Evolutionary conservation across 2,113 vertebrate species (phyloP).

Genomic region (Epinephelus cyanopodus): DNA sequence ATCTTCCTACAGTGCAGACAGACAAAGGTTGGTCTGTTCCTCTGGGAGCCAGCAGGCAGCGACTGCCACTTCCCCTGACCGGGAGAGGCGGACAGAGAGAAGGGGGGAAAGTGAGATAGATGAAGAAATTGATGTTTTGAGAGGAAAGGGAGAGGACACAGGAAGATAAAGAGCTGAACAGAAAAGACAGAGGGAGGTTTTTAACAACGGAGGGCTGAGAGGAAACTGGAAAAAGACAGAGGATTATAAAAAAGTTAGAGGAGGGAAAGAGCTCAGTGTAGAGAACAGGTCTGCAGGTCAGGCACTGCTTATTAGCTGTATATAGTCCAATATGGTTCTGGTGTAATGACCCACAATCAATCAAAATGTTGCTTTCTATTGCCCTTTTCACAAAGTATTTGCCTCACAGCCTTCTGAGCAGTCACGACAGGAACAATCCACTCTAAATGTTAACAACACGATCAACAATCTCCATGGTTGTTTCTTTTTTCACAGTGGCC

Average conservation of each 20-base stretch:
- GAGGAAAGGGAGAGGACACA: constrained; percentile 26
- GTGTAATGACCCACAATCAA: constrained; percentile 28
- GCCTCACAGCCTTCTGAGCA: constrained; percentile 23
- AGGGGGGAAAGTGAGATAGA: constrained; percentile 34
- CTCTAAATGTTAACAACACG: constrained; percentile 57
- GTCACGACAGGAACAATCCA: constrained; percentile 42
- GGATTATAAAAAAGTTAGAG: neutral
- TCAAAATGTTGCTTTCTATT: constrained; percentile 35
- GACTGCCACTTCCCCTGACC: constrained; percentile 62
- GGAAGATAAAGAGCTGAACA: constrained; percentile 20
- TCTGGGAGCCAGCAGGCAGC: constrained; percentile 60
- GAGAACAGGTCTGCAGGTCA: constrained; percentile 34
- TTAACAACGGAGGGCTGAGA: neutral
- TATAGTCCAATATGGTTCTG: constrained; percentile 12
- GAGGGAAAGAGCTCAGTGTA: constrained; percentile 6
- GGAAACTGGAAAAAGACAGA: constrained; percentile 24
- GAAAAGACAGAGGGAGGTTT: constrained; percentile 24
- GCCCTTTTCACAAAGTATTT: constrained; percentile 54
- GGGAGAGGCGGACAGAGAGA: constrained; percentile 44
- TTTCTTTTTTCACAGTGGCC: constrained; percentile 1
- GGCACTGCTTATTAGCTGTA: constrained; percentile 14
- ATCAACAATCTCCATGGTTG: constrained; percentile 35
- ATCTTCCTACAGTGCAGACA: constrained; percentile 68
- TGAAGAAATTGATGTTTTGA: constrained; percentile 50
- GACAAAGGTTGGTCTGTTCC: constrained; percentile 79